These are phyloP conservation scores for Arenicola marina DNA, from an alignment of 2,888 invertebrate species.

Conservation along the genomic window DNA sequence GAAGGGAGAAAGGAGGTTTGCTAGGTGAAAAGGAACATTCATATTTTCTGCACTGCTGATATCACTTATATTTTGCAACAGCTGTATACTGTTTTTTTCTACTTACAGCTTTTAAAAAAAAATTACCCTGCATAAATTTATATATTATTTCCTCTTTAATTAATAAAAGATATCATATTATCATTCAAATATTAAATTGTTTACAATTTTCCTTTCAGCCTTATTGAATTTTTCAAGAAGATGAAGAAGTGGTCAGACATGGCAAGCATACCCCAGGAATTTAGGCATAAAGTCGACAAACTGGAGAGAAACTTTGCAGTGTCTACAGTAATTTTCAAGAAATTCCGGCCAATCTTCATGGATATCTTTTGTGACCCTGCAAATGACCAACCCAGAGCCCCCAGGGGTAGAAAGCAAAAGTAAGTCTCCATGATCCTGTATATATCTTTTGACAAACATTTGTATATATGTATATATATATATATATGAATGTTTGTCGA, in stretches of 20 bases:
- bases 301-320: constrained; percentile 91
- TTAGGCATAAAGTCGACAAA: constrained; percentile 79
- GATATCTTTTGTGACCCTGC: constrained; percentile 80
- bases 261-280: constrained; percentile 83
- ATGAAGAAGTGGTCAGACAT: constrained; percentile 95
- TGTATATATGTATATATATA: not conserved
- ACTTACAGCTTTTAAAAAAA: too few species aligned
- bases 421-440: constrained; percentile 42
- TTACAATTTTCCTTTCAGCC: constrained; percentile 67
- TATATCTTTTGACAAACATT: not conserved
- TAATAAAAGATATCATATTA: not conserved
- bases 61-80: too few species aligned
- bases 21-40: too few species aligned
- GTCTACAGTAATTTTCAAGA: constrained; percentile 89
- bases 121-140: not conserved
- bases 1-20: too few species aligned
- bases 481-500: not conserved
- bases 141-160: not conserved
- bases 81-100: too few species aligned
- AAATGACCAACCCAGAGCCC: constrained; percentile 66
- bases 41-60: too few species aligned
- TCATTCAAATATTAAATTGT: not conserved
- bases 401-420: constrained; percentile 67
- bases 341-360: constrained; percentile 85
- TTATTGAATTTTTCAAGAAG: constrained; percentile 92